Evolutionary conservation across 2,113 vertebrate genomes (phyloP).

Genomic region (Dissostichus mawsoni): DNA sequence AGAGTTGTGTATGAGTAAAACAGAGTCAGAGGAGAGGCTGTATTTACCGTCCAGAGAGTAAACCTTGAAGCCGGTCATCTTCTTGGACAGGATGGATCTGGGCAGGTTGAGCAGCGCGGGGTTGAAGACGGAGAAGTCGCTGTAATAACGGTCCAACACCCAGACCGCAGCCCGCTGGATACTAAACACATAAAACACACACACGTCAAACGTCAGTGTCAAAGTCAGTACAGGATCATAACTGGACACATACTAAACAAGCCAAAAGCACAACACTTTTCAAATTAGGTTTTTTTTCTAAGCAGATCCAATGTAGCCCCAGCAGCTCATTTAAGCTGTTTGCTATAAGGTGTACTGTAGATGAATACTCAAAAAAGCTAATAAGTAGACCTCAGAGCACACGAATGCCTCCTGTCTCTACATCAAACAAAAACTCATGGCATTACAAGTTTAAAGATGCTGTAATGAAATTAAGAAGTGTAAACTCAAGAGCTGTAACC

Average conservation of each 20-base stretch:
- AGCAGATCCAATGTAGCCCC: not conserved
- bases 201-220: not conserved
- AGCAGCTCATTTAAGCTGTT: not conserved
- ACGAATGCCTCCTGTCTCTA: not conserved
- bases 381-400: too few species aligned
- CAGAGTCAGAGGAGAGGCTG: constrained; percentile 30
- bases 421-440: not conserved
- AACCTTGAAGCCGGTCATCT: constrained; percentile 98
- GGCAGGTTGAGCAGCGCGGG: constrained; percentile 96
- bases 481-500: too few species aligned
- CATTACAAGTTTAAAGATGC: not conserved
- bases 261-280: not conserved
- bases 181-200: constrained; percentile 74
- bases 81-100: constrained; percentile 96
- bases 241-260: not conserved
- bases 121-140: constrained; percentile 96
- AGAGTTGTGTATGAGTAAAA: not conserved
- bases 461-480: too few species aligned
- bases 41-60: constrained; percentile 94
- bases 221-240: not conserved
- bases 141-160: constrained; percentile 98
- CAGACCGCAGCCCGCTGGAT: constrained; percentile 96
- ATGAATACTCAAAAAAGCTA: too few species aligned
- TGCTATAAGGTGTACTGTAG: not conserved
- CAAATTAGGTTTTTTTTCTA: not conserved